Base-by-base conservation (phyloP, 2,888 invertebrate genomes). In the Pristionchus exspectatus region DNA sequence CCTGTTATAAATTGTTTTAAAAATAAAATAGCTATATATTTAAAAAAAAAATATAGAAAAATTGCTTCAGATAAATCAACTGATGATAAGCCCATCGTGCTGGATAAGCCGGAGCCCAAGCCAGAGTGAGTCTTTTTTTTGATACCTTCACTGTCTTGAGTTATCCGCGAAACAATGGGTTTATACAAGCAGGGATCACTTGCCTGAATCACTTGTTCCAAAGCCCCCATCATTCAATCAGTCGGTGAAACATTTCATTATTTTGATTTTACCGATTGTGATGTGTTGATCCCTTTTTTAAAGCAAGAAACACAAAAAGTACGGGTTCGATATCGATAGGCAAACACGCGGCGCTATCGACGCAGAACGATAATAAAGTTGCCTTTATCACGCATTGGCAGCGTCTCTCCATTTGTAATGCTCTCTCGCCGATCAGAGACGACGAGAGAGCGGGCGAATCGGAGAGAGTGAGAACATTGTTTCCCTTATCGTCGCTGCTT, bases 341-440 rank as follows among this genome's bases (percentile, higher is more conserved):
- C 81, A 81, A 81, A 81, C 81, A 81, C 81, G 74, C 44, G 44
- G 81, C 50, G 81, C 77, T 81, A 81, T 44, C 81, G 50, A 50
- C 14, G 14, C 50, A 50, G 50, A 27, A n/a, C 50, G 50, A 50
- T 54, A 81, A 81, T 81, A 81, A 81, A 81, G 50, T 27, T 54
- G 81, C 81, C 50, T 81, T 81, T 81, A 81, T 81, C 81, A 18
- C 27, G 38, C 38, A 38, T 38, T 38, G 38, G 38, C 38, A 38
- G 21, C 18, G 44, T 33, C 77, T 16, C 77, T 33, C 77, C 4
- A 59, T 63, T 63, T 9, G n/a, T n/a, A n/a, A 21, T 18, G 59
- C 63, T 63, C 24, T 63, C 63, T 63, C 63, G 63, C 63, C 63
- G 24, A n/a, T 63, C 63, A 24, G 24, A 59, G 2, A 59, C 44